Base-by-base conservation (phyloP, 2,797 vertebrate species). In the Podarcis siculus region DNA sequence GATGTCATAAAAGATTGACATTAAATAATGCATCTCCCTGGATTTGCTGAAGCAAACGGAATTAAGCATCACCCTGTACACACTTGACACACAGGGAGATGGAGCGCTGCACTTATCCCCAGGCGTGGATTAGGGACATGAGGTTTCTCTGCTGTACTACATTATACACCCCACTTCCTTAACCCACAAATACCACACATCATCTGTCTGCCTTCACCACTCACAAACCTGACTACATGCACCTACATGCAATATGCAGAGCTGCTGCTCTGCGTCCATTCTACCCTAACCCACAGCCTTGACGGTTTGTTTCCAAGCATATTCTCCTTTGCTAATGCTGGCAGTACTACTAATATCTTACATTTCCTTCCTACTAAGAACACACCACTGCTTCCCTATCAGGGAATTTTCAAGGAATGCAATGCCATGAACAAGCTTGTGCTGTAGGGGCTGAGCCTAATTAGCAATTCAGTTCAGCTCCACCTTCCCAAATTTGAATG, bases 1-100 rank as follows among this genome's bases (percentile, higher is more conserved):
- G 3, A 17, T 93, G 45, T 79, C 42, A 1, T 89, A 80, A 82
- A 87, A 92, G 39, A 86, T 49, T 90, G 89, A 93, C 86, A 27
- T 23, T 89, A 89, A 85, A 77, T 86, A 80, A 45, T 87, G 67
- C 39, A 23, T 79, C 83, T 93, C 64, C 87, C 25, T 64, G 87
- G 76, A 55, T 76, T 89, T 85, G 61, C 78, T 89, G 89, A 93
- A 90, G 67, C 19, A 88, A 90, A 91, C 1, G 89, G 79, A 92
- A 88, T 88, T 89, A 85, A 89, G 71, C 77, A 85, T 67, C 42
- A 55, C n/a, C n/a, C 77, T 73, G 32, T 67, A 49, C 77, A 66
- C 77, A 79, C 32, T 35, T 3, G 66, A 79, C 45, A 72, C 23
- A 82, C 13, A 35, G 25, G 49, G 35, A 25, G 37, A 69, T 64